Conservation (phyloP, 92 coral and sea anemone species). For the Epizoanthus fatuus region DNA sequence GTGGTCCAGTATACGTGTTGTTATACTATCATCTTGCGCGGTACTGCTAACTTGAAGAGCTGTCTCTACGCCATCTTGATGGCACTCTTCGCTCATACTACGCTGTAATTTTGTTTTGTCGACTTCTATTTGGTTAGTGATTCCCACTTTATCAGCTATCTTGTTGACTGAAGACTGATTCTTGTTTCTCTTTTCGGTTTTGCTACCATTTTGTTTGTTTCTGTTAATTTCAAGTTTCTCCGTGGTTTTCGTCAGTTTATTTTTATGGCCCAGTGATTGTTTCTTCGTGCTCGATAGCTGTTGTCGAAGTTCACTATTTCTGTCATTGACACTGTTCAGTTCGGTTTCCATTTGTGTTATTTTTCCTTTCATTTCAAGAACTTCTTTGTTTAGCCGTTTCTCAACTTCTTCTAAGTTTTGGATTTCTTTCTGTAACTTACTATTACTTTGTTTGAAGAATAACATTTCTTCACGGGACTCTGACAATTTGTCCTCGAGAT, state of each 20-base stretch:
- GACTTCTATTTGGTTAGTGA: neutral
- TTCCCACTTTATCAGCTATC: neutral
- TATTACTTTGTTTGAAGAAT: conserved; percentile 64
- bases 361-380: conserved; percentile 4
- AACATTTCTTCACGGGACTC: conserved; percentile 32
- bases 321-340: neutral
- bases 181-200: neutral
- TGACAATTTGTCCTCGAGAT: neutral
- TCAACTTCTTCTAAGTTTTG: conserved; percentile 51
- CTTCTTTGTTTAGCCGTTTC: neutral
- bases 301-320: conserved; percentile 9
- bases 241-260: neutral
- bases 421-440: conserved; percentile 64
- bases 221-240: neutral
- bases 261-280: neutral
- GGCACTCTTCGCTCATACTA: neutral
- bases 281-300: conserved; percentile 1
- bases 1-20: neutral
- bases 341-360: conserved; percentile 1
- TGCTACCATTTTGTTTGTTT: conserved; percentile 8
- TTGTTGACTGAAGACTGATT: neutral
- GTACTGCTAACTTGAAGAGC: neutral
- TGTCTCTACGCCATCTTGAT: neutral
- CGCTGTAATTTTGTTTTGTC: neutral
- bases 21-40: neutral